Percentiles rank a stretch among this genome's conserved stretches.
These are phyloP conservation scores for Rutpela maculata DNA, from an alignment of 2,888 invertebrate species.

Conservation along the genomic window DNA sequence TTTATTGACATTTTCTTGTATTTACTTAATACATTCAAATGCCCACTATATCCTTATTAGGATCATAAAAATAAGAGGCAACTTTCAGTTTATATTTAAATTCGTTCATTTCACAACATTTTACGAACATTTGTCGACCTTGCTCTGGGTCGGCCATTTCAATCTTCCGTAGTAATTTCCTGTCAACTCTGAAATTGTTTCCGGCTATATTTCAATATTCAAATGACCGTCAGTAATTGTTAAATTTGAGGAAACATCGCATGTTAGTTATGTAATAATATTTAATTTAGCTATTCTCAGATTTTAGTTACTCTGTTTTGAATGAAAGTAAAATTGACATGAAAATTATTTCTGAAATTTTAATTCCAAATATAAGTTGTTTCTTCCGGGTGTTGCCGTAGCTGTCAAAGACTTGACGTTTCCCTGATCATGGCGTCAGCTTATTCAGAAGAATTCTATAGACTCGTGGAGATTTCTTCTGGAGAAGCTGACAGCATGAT, in stretches of 20 bases:
- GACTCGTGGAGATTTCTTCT: no score
- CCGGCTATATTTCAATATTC: slow-evolving; percentile 40
- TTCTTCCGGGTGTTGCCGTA: no score
- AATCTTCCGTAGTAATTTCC: slow-evolving; percentile 43
- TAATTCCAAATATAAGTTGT: no score
- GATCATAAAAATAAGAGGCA: neutral
- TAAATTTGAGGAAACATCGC: slow-evolving; percentile 11
- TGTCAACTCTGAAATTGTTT: slow-evolving; percentile 44
- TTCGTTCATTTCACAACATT: neutral
- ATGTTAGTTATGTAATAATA: slow-evolving; percentile 15
- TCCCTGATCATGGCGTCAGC: no score
- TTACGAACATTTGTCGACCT: slow-evolving; percentile 30
- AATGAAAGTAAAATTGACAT: no score
- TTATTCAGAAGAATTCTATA: no score
- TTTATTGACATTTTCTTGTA: neutral
- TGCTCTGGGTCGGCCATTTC: slow-evolving; percentile 26
- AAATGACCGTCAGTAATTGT: slow-evolving; percentile 13
- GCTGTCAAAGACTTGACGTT: no score
- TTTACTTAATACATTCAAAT: neutral
- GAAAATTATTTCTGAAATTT: no score
- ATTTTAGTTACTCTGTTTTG: no score
- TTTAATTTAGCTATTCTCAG: neutral
- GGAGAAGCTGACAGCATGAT: no score
- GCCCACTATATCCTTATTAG: neutral
- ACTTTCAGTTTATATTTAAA: neutral